Evolutionary conservation across 1,140 invertebrate species (phyloP).

Genomic region (Macrostomum lignano): DNA sequence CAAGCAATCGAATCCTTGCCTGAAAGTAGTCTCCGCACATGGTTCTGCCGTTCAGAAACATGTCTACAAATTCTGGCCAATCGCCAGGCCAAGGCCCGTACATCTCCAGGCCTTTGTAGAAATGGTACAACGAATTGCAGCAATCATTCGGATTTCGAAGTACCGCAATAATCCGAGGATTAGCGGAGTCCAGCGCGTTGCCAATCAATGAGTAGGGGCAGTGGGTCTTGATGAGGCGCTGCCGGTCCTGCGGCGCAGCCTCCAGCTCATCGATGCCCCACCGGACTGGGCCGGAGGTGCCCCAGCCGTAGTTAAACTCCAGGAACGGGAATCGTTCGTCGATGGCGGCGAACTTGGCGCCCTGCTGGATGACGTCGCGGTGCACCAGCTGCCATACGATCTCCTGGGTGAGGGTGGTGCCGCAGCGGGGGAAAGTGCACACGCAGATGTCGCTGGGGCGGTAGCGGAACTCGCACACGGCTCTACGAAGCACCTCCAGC

Average conservation of each 20-base stretch:
- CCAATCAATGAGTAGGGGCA: constrained; percentile 8
- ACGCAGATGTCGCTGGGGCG: background rate
- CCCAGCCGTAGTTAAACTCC: constrained; percentile 8
- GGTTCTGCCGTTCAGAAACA: constrained; percentile 11
- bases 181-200: constrained; percentile 3
- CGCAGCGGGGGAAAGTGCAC: background rate
- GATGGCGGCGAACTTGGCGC: background rate
- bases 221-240: constrained; percentile 2
- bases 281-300: background rate
- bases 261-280: background rate
- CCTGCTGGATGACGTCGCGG: background rate
- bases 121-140: constrained; percentile 49
- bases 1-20: no score
- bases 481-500: background rate
- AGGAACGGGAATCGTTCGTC: background rate
- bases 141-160: constrained; percentile 52
- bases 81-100: constrained; percentile 15
- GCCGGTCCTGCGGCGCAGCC: background rate
- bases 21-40: background rate
- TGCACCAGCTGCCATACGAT: background rate
- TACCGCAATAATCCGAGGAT: constrained; percentile 1
- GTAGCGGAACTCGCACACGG: background rate
- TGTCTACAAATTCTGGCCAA: constrained; percentile 17
- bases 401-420: constrained; percentile 2
- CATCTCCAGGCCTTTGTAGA: constrained; percentile 40